Evolutionary conservation across 2,888 invertebrate genomes (phyloP).

Genomic region (Sympetrum striolatum): DNA sequence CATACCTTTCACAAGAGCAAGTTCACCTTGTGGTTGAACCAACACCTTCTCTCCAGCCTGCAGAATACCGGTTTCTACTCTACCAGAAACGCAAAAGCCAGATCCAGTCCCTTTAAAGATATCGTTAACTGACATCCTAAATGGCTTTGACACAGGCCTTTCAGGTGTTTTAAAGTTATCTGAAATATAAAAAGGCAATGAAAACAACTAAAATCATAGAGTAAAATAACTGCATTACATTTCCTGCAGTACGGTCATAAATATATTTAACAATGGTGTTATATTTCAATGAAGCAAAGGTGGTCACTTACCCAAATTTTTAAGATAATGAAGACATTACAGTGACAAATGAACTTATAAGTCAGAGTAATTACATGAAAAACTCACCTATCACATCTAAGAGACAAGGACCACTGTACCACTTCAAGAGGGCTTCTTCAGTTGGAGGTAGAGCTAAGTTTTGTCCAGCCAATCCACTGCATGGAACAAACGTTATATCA

Average conservation of each 20-base stretch:
- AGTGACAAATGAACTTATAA: too few relatives aligned
- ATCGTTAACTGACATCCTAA: slow-evolving; percentile 92
- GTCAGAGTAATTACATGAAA: too few relatives aligned
- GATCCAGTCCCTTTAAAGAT: slow-evolving; percentile 91
- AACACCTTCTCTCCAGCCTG: slow-evolving; percentile 86
- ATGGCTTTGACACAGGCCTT: slow-evolving; percentile 84
- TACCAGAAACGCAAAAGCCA: slow-evolving; percentile 89
- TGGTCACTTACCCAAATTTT: too few relatives aligned
- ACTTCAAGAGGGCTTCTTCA: slow-evolving; percentile 70
- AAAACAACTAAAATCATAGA: too few relatives aligned
- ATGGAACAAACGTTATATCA: slow-evolving; percentile 89
- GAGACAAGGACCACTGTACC: slow-evolving; percentile 86
- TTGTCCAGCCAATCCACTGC: slow-evolving; percentile 95
- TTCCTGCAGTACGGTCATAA: too few relatives aligned
- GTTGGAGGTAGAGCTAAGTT: slow-evolving; percentile 78
- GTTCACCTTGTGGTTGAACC: slow-evolving; percentile 84
- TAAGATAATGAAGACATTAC: too few relatives aligned
- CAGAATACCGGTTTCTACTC: slow-evolving; percentile 89
- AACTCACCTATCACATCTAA: slow-evolving; percentile 79
- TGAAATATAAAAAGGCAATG: slow-evolving; percentile 53
- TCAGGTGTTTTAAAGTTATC: slow-evolving; percentile 87
- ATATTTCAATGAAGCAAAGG: too few relatives aligned
- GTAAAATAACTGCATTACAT: too few relatives aligned
- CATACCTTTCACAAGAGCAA: slow-evolving; percentile 78
- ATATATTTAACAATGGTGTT: too few relatives aligned